Percentiles rank a stretch among this genome's conserved stretches.
Conservation (phyloP, 2,888 invertebrate species). For the Strigamia crassipes region DNA sequence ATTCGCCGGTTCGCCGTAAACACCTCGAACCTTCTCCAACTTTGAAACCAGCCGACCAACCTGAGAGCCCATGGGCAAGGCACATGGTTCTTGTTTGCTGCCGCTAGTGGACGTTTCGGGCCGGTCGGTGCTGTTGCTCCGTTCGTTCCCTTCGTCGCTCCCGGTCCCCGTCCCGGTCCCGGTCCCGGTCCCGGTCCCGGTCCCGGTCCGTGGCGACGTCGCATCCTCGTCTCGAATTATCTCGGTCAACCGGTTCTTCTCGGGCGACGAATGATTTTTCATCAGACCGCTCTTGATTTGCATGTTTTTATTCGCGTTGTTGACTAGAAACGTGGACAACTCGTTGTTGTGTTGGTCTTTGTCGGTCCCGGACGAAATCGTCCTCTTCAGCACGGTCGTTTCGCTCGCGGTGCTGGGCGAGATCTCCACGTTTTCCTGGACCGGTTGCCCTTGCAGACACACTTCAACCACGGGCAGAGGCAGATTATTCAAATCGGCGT, state of each 20-base stretch:
- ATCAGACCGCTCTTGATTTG: background rate
- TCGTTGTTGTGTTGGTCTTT: conserved; percentile 20
- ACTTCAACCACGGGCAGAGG: conserved; percentile 8
- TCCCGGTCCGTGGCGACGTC: background rate
- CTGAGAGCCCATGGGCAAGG: conserved; percentile 30
- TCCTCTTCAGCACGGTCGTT: background rate
- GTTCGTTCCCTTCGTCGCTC: conserved; percentile 3
- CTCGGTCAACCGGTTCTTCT: background rate
- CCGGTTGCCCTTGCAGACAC: background rate
- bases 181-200: too few species aligned
- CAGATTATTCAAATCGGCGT: background rate
- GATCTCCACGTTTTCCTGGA: background rate
- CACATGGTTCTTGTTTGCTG: conserved; percentile 29
- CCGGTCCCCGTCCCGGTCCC: conserved; percentile 13
- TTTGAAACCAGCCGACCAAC: conserved; percentile 13
- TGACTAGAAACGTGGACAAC: background rate
- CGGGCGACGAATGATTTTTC: background rate
- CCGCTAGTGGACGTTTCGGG: conserved; percentile 44
- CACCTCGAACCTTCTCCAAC: background rate
- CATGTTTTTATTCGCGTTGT: background rate
- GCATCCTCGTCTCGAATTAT: background rate
- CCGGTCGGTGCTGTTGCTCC: conserved; percentile 39
- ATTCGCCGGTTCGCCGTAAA: background rate
- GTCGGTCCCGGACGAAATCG: background rate
- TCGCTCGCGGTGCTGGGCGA: conserved; percentile 15